A percentile compares a stretch with the other conserved stretches of the same genome.
These are phyloP conservation scores for Cydia pomonella DNA, from an alignment of 1,140 invertebrate species.

Conservation along the genomic window DNA sequence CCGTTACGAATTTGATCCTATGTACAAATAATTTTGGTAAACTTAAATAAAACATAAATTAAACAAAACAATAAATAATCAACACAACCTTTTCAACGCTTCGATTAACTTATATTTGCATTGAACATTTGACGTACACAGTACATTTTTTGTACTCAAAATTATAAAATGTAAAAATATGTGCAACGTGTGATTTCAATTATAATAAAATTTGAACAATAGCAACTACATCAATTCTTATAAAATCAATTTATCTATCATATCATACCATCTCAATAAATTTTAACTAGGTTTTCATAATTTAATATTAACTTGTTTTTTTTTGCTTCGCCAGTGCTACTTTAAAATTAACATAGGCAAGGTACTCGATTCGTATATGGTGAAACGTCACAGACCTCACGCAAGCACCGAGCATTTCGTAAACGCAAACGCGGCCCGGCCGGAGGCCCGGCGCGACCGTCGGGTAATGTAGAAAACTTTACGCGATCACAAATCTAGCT, in stretches of 20 bases:
- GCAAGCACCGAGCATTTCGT: slow-evolving; percentile 38
- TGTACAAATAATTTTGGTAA: slow-evolving; percentile 65
- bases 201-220: slow-evolving; percentile 32
- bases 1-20: slow-evolving; percentile 60
- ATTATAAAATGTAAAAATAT: slow-evolving; percentile 34
- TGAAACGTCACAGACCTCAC: slow-evolving; percentile 28
- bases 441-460: not conserved
- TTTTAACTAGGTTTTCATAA: slow-evolving; percentile 28
- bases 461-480: slow-evolving; percentile 75
- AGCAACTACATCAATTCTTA: slow-evolving; percentile 13
- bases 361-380: slow-evolving; percentile 32
- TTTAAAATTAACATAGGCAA: slow-evolving; percentile 31
- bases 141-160: slow-evolving; percentile 51
- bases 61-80: slow-evolving; percentile 75
- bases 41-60: slow-evolving; percentile 73
- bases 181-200: slow-evolving; percentile 13
- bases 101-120: slow-evolving; percentile 48
- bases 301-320: slow-evolving; percentile 3
- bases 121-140: slow-evolving; percentile 44
- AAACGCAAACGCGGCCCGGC: not conserved
- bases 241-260: slow-evolving; percentile 29
- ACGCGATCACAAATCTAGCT: slow-evolving; percentile 74
- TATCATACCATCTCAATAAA: slow-evolving; percentile 23
- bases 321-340: not conserved
- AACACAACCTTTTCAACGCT: slow-evolving; percentile 71